Evolutionary conservation across 1,140 invertebrate genomes (phyloP), one percentile per base, ranked within the genome.

Genomic region (Plodia interpunctella): DNA sequence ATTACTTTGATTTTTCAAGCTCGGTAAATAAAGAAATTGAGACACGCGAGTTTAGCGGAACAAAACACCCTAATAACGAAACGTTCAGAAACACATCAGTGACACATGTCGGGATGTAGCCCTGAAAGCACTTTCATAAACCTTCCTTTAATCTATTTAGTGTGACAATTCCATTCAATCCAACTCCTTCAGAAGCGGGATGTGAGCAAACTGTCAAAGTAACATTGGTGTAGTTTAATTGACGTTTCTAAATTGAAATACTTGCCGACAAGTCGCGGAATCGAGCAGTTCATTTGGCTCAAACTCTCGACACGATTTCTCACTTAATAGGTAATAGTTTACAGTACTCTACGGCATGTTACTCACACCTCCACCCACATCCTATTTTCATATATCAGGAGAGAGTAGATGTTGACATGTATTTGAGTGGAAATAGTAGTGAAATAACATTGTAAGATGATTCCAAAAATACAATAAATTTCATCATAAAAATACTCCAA

Each of bases 241-340:
- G 65, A 65, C 72, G 62, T 63, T 65, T 56, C 63, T 57, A 72
- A 75, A 70, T 72, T 68, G 69, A 72, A 72, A 72, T 70, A 67
- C 61, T 75, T 62, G 62, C 32, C 49, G 63, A 55, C 60, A 60
- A 60, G 32, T 55, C 60, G 62, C 57, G 20, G 56, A 62, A 63
- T 69, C 62, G 56, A 63, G 60, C 67, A 55, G 55, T 61, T 62
- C 62, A 67, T 54, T 66, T 58, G 25, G 52, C 51, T 25, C 30
- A 49, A 20, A 44, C 52, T 50, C 18, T 52, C 30, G 61, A 66
- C 61, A 62, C 58, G 57, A 65, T 63, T 63, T 62, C 63, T 38
- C 63, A 65, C 60, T 63, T 63, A 65, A 64, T 62, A 58, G 57
- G 57, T 53, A 52, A 59, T 59, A 59, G 25, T 17, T 25, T 21